Percentiles rank a stretch among this genome's conserved stretches.
Evolutionary conservation across 2,888 invertebrate species (phyloP).

Genomic region (Molanna angustata): DNA sequence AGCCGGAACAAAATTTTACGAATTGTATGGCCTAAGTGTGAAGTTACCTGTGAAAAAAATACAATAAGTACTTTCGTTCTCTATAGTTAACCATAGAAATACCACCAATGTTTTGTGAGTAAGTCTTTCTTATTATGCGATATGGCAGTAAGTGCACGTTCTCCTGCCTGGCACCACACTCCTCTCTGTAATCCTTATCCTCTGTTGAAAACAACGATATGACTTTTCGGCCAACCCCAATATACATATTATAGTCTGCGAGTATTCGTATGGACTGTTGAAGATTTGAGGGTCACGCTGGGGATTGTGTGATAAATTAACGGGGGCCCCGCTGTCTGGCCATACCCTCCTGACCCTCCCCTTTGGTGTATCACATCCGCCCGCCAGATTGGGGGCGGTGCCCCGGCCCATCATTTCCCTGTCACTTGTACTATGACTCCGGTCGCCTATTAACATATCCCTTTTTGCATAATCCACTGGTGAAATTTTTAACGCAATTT

Average conservation of each 20-base stretch:
- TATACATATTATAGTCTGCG: conserved; percentile 1
- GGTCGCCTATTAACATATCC: conserved; percentile 32
- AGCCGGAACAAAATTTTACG: no score
- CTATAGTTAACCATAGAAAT: no score
- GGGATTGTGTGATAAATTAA: conserved; percentile 32
- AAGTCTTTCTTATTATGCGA: no score
- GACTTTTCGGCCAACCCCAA: no score
- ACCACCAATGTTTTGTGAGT: no score
- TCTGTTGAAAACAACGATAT: no score
- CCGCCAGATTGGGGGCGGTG: conserved; percentile 31
- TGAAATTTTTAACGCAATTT: conserved; percentile 7
- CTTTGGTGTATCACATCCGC: conserved; percentile 33
- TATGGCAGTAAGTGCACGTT: no score
- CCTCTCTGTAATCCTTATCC: no score
- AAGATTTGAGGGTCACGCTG: neutral
- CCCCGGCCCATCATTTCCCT: conserved; percentile 32
- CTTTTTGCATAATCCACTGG: conserved; percentile 29
- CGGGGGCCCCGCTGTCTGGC: conserved; percentile 30
- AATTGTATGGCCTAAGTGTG: no score
- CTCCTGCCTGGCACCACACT: no score
- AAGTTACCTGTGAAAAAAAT: no score
- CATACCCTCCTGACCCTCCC: conserved; percentile 32
- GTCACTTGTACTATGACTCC: conserved; percentile 33
- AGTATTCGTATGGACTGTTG: neutral
- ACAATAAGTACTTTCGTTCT: no score